Percentiles rank a stretch among this genome's conserved stretches.
These are phyloP conservation scores for Microctonus brassicae DNA, from an alignment of 2,888 invertebrate genomes.

Conservation along the genomic window DNA sequence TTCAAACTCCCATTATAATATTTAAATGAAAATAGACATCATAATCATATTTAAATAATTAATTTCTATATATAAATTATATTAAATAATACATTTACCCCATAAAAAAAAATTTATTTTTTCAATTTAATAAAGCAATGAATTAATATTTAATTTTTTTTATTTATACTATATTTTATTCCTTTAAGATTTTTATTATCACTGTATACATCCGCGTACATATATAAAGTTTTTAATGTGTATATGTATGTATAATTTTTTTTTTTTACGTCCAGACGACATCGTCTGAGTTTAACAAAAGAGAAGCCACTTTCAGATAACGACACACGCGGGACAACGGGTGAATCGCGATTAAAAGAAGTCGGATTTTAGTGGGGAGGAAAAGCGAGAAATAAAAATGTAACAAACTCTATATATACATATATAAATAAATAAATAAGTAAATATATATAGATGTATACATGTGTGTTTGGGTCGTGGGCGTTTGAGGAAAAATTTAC, in stretches of 20 bases:
- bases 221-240: too few relatives aligned
- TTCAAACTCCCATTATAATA: not conserved
- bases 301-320: constrained; percentile 52
- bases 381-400: not conserved
- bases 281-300: not conserved
- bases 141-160: too few relatives aligned
- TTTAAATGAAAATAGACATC: not conserved
- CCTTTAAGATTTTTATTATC: too few relatives aligned
- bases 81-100: not conserved
- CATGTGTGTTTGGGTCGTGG: not conserved
- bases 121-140: not conserved
- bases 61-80: constrained; percentile 38
- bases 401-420: not conserved
- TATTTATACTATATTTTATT: too few relatives aligned
- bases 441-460: not conserved
- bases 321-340: constrained; percentile 56
- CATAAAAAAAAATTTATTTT: not conserved
- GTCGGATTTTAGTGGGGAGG: constrained; percentile 25
- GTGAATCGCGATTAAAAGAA: constrained; percentile 42
- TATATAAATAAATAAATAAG: too few relatives aligned
- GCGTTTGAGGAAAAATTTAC: too few relatives aligned
- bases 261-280: not conserved
- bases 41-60: not conserved
- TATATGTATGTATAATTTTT: not conserved
- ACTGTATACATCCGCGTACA: not conserved